phyloP scores from a whole-genome alignment of 2,113 vertebrate genomes.

The Stercorarius parasiticus region DNA sequence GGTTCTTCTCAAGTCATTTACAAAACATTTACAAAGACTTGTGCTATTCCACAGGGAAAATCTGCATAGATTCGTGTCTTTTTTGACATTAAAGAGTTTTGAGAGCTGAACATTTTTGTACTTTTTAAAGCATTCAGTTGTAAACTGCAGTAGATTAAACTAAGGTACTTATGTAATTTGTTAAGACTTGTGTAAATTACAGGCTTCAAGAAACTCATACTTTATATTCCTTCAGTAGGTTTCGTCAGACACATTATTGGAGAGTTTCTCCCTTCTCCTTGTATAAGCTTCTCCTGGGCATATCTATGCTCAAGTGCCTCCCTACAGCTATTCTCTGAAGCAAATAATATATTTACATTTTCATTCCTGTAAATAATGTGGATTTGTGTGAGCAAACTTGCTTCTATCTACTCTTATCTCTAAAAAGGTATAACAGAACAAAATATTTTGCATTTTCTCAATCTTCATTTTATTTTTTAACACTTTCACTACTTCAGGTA shows the following conservation, averaged over 20 bases:
- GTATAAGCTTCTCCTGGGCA: background rate
- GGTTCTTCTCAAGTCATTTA: background rate
- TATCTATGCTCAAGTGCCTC: background rate
- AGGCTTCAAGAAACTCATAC: conserved; percentile 20
- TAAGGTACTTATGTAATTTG: conserved; percentile 6
- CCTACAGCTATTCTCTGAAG: background rate
- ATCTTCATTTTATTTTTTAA: background rate
- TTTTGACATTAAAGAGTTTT: conserved; percentile 57
- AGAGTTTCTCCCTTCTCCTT: background rate
- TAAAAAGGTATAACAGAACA: background rate
- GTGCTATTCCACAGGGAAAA: background rate
- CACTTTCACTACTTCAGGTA: background rate
- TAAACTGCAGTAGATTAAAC: conserved; percentile 16
- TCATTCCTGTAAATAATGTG: background rate
- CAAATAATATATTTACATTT: conserved; percentile 18
- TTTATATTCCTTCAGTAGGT: background rate
- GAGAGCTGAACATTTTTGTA: conserved; percentile 1
- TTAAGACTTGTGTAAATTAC: conserved; percentile 14
- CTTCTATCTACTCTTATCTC: background rate
- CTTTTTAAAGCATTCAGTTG: conserved; percentile 18
- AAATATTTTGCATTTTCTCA: background rate
- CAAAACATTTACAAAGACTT: conserved; percentile 37
- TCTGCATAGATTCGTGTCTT: conserved; percentile 8
- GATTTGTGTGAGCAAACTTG: background rate
- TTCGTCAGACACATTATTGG: background rate